Conservation (phyloP, 2,113 vertebrate species). For the Addax nasomaculatus region DNA sequence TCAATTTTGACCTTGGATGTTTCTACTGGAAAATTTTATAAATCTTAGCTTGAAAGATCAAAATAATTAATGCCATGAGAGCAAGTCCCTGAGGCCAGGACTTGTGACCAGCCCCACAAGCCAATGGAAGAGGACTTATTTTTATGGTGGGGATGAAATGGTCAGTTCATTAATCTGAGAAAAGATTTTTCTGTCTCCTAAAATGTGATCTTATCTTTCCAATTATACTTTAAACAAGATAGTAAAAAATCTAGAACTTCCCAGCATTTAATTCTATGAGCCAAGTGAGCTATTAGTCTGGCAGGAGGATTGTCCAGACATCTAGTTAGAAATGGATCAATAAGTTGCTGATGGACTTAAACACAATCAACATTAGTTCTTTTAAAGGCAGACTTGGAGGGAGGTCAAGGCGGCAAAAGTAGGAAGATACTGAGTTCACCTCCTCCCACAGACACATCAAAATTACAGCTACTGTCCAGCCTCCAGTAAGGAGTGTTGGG, state of each 20-base stretch:
- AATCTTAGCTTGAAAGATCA: neutral
- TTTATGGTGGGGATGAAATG: neutral
- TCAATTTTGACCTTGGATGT: neutral
- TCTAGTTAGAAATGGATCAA: neutral
- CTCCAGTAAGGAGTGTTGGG: neutral
- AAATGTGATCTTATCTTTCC: neutral
- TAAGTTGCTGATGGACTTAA: neutral
- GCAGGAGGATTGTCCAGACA: neutral
- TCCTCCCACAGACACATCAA: neutral
- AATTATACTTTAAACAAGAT: neutral
- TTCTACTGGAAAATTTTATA: neutral
- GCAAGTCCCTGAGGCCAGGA: neutral
- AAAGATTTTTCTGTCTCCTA: neutral
- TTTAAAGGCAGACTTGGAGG: neutral
- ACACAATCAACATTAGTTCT: neutral
- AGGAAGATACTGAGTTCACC: neutral
- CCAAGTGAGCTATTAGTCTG: neutral
- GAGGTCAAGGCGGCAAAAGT: neutral
- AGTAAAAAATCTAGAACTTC: neutral
- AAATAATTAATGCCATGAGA: neutral
- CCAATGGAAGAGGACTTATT: neutral
- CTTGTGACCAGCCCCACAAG: neutral
- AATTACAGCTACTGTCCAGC: neutral
- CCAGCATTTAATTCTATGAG: conserved; percentile 23
- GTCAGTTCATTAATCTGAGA: neutral